Evolutionary conservation across 2,113 vertebrate genomes (phyloP), one percentile per base, ranked within the genome.

Genomic region (Gopherus flavomarginatus): DNA sequence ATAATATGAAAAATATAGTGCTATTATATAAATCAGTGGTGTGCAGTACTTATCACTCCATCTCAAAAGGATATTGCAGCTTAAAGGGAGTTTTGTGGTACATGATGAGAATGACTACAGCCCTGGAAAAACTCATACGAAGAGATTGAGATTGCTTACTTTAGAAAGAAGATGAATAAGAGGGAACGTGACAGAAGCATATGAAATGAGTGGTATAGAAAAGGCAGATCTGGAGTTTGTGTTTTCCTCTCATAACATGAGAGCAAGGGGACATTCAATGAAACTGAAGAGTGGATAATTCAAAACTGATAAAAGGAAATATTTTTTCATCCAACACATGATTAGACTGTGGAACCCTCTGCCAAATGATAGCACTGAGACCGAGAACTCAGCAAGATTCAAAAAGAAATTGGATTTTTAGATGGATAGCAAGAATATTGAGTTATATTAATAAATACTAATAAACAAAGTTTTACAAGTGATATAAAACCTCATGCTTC

Each of bases 251-350:
- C 50, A 31, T 54, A 54, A 54, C 53, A 54, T 31, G 6, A 11
- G 17, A n/a, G 50, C 54, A 27, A 31, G n/a, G 47, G 22, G 3
- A n/a, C 50, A 50, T 52, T 16, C 59, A 89, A 84, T 27, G 3
- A 90, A 92, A 79, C 8, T 83, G 49, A 84, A 88, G 80, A 5
- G 47, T 29, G 56, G 26, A 57, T 57, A 57, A 27, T 57, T 57
- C 56, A 57, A 3, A 3, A 85, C 1, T 38, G 53, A 50, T 1
- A 0, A 26, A 72, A 83, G 17, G 53, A 27, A 42, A 57, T 57
- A 21, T 44, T 65, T 52, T 54, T 85, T 79, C 56, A 78, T 50
- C 89, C 5, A 82, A 86, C 2, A n/a, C 0, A 1, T 0, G 44
- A 59, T 9, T 59, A 24, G n/a, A 13, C 83, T 31, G 27, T 29